Evolutionary conservation across 2,797 vertebrate genomes (phyloP).

Genomic region (Mareca strepera): DNA sequence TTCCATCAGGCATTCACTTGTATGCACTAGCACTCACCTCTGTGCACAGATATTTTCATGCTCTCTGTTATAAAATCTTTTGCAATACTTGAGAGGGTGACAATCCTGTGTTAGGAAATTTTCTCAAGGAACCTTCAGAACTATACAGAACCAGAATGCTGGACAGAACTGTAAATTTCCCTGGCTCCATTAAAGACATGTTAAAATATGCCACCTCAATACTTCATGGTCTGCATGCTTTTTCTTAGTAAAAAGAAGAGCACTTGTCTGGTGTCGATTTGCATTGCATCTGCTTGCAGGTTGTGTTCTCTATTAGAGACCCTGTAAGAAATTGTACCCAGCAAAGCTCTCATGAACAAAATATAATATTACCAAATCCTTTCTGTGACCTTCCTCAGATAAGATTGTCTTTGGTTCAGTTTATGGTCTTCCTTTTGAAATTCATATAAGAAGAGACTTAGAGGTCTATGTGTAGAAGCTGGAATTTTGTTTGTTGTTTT

Average conservation of each 20-base stretch:
- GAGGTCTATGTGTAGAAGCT: neutral
- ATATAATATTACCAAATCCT: neutral
- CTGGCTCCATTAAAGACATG: neutral
- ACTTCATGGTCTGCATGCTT: neutral
- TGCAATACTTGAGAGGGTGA: neutral
- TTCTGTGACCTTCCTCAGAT: neutral
- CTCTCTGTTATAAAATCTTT: neutral
- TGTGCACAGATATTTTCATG: neutral
- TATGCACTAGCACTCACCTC: neutral
- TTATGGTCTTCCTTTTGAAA: neutral
- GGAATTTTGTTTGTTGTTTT: neutral
- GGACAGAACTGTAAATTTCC: neutral
- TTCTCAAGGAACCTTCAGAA: too few species aligned
- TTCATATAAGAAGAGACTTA: neutral
- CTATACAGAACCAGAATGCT: neutral
- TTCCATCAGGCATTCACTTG: neutral
- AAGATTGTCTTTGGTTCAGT: neutral
- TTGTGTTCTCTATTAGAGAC: neutral
- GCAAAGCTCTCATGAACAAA: neutral
- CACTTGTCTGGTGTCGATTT: neutral
- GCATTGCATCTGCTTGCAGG: neutral
- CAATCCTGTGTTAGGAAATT: too few species aligned
- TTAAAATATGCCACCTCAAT: neutral
- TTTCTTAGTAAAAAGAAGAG: neutral
- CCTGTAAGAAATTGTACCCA: neutral